A percentile compares a stretch with the other conserved stretches of the same genome.
Evolutionary conservation across 2,888 invertebrate genomes (phyloP).

Genomic region (Eueremaeus valkanovi): DNA sequence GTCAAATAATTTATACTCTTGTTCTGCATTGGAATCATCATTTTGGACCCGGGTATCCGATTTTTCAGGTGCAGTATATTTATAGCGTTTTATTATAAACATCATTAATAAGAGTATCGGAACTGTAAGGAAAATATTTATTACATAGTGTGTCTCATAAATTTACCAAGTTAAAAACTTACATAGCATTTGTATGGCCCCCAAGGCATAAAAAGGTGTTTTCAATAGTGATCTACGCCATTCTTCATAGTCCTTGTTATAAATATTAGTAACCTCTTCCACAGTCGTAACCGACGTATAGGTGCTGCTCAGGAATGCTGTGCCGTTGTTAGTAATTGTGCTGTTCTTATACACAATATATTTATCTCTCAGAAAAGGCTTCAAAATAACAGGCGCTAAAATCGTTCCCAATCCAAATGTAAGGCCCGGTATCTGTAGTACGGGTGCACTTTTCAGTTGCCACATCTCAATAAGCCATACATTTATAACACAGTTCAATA

Average conservation of each 20-base stretch:
- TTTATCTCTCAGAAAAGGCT: not conserved
- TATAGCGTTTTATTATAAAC: not conserved
- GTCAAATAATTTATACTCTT: constrained; percentile 1
- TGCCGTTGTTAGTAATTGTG: not conserved
- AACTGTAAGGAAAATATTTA: not conserved
- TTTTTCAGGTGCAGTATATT: not conserved
- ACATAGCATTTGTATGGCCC: not conserved
- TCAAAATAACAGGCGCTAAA: not conserved
- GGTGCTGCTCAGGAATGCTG: not conserved
- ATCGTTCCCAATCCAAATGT: not conserved
- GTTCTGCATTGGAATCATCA: not conserved
- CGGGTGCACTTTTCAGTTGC: not conserved
- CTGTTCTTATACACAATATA: not conserved
- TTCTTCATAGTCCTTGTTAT: not conserved
- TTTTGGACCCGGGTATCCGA: not conserved
- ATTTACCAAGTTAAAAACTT: no score
- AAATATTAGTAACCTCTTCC: not conserved
- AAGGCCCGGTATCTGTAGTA: constrained; percentile 1
- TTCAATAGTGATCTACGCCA: not conserved
- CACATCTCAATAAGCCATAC: constrained; percentile 1
- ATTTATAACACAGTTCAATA: not conserved
- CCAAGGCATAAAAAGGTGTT: not conserved
- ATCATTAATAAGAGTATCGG: not conserved
- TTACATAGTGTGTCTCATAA: no score
- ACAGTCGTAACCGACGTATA: not conserved